phyloP scores from a whole-genome alignment of 2,113 vertebrate genomes.

The Merops nubicus region DNA sequence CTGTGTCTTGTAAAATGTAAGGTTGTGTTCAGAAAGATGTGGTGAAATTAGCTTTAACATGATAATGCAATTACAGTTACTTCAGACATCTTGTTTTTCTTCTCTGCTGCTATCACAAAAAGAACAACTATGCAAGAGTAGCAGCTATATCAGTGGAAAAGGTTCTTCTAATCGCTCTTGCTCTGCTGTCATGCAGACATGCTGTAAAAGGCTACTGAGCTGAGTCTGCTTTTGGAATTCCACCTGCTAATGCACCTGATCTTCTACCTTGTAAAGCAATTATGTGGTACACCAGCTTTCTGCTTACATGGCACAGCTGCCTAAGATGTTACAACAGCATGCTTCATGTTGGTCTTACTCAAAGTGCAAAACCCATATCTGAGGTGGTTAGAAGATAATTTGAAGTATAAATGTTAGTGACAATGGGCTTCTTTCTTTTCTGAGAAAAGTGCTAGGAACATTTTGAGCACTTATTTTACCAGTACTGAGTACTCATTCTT shows the following conservation, averaged over 20 bases:
- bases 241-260: background rate
- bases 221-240: background rate
- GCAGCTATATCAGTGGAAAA: background rate
- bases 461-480: background rate
- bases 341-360: background rate
- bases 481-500: background rate
- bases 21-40: background rate
- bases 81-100: background rate
- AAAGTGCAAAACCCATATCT: conserved; percentile 17
- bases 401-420: background rate
- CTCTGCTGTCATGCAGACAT: background rate
- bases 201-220: background rate
- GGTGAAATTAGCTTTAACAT: background rate
- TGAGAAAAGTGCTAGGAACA: background rate
- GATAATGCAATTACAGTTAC: background rate
- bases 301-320: background rate
- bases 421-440: conserved; percentile 1
- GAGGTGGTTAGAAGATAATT: conserved; percentile 20
- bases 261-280: background rate
- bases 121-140: background rate
- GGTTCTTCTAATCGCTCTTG: background rate
- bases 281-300: background rate
- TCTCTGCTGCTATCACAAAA: background rate
- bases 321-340: background rate
- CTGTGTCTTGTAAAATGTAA: background rate